Evolutionary conservation across 1,140 invertebrate species (phyloP).

Genomic region (Acyrthosiphon pisum): DNA sequence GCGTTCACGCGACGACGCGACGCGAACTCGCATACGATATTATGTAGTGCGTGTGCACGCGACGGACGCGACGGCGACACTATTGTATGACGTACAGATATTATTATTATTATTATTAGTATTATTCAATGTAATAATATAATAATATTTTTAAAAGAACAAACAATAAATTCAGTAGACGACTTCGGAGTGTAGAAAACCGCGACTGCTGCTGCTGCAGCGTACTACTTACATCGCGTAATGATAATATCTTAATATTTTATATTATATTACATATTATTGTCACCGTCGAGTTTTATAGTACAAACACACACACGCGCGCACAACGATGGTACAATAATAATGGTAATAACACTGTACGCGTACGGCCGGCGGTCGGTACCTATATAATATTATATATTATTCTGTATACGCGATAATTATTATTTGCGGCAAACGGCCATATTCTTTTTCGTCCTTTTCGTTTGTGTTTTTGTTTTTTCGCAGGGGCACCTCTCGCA

Average conservation of each 20-base stretch:
- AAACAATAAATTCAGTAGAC: background rate
- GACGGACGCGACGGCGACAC: background rate
- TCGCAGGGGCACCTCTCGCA: conserved; percentile 44
- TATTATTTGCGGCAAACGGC: background rate
- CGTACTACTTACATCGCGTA: background rate
- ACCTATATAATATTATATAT: background rate
- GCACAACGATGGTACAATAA: background rate
- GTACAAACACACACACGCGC: too few species aligned
- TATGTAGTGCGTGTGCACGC: background rate
- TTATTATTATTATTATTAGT: too few species aligned
- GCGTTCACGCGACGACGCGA: background rate
- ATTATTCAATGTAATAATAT: background rate
- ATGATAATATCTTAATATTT: background rate
- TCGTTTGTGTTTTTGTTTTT: conserved; percentile 9
- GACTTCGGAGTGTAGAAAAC: background rate
- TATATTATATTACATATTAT: background rate
- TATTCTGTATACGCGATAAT: background rate
- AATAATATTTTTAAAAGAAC: background rate
- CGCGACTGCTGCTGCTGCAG: background rate
- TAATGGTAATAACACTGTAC: background rate
- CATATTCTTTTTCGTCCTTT: conserved; percentile 24
- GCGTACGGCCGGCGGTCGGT: background rate
- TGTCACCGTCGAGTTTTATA: background rate
- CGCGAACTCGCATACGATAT: background rate
- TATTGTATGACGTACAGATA: too few species aligned